Base-by-base conservation (phyloP, 1,140 invertebrate species). In the Pollicipes pollicipes region DNA sequence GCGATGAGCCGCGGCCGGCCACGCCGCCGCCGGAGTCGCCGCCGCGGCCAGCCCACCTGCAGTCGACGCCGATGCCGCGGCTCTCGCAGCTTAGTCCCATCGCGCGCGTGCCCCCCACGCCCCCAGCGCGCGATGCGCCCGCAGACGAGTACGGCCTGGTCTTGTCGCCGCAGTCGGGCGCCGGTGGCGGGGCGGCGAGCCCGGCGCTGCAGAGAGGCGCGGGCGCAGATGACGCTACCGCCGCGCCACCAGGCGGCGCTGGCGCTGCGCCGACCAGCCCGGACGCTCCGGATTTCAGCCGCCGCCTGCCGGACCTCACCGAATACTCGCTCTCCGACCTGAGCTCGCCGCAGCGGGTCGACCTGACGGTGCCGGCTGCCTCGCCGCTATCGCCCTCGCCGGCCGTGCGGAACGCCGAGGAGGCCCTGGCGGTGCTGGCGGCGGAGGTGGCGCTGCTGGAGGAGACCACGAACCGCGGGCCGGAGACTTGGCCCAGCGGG, bases 401-500 rank as follows among this genome's bases (percentile, higher is more conserved):
- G 8, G 45, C 45, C 13, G 45, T 58, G 8, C 45, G 24, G 21
- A 21, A 58, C 45, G 21, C 45, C 8, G 45, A 58, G 45, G 45
- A 17, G 45, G 21, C 45, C 13, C 45, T 58, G 45, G 6, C 86
- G 45, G 79, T 95, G 1, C 80, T 99, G 26, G 82, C 93, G 66
- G 75, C 79, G 21, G 90, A 93, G 77, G 78, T 99, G 35, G 78
- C 78, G 16, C 85, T 83, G 72, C 79, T 95, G 1, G 81, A 91
- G 30, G 87, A 97, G 0, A 87, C 83, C 2, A 73, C 83, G 0
- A 90, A 98, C 0, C 82, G 97, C 67, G 97, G 97, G 37, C 93
- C 90, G 77, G 97, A 97, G 28, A 83, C 99, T 0, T 84, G 99
- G 69, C 97, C 95, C 81, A 97, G 95, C 3, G 90, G 99, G 73